Evolutionary conservation across 1,140 invertebrate genomes (phyloP), one percentile per base, ranked within the genome.

Genomic region (Chionoecetes opilio): DNA sequence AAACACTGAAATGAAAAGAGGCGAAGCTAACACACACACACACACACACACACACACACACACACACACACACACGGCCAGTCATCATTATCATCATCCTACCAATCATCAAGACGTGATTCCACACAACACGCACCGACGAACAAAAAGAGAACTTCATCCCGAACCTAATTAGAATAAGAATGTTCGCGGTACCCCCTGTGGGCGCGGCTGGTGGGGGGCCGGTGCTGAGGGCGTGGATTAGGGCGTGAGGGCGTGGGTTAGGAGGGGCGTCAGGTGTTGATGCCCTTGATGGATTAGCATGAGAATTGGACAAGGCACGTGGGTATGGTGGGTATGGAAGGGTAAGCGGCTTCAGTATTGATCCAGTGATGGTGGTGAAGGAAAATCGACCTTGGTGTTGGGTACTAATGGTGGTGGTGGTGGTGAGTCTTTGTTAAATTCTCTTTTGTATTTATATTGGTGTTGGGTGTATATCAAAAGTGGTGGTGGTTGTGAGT

Each of bases 141-240:
- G 63, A 8, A 75, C n/a, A 75, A 75, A 75, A 75, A 75, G 63
- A 75, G n/a, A 75, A 75, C 63, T 75, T 75, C 63, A 75, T 75
- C 63, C 26, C 6, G 63, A n/a, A n/a, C n/a, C 63, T 75, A 75
- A 75, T 75, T 75, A 75, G 63, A 75, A 75, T 75, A 75, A n/a
- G 63, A 75, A 75, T n/a, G 63, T 8, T 14, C 63, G 6, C 63
- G 63, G 26, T 21, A 75, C 6, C 63, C 26, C 63, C 63, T 75
- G 63, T 17, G 21, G 63, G 63, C 63, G 63, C 11, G 11, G 46
- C 46, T 14, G 46, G 46, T 53, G 46, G 46, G 46, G 11, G 46
- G 46, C 46, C 46, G 46, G 11, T 53, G 46, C 11, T 53, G 46
- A 75, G 63, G 63, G 63, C 63, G n/a, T n/a, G n/a, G 63, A 26